phyloP scores from a whole-genome alignment of 2,888 invertebrate species.

The Prosopocoilus inquinatus region DNA sequence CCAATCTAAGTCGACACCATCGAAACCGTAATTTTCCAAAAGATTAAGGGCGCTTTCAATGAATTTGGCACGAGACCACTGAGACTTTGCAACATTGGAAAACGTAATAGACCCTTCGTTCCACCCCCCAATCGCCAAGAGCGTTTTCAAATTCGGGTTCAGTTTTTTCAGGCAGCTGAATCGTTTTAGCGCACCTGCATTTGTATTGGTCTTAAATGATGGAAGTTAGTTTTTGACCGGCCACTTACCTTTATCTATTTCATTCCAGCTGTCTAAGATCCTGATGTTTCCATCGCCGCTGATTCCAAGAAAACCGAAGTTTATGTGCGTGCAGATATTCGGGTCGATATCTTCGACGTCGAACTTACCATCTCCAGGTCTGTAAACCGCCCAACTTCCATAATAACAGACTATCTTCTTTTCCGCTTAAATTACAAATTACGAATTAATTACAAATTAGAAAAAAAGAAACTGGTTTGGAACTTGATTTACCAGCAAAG shows the following conservation, averaged over 20 bases:
- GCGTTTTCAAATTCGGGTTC: constrained; percentile 56
- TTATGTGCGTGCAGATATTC: constrained; percentile 69
- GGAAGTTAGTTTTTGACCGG: neutral
- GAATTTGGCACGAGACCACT: constrained; percentile 54
- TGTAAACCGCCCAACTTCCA: constrained; percentile 74
- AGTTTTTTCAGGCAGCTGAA: constrained; percentile 23
- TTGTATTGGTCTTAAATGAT: no score
- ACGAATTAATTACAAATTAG: neutral
- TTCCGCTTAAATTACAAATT: constrained; percentile 36
- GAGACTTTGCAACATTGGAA: constrained; percentile 50
- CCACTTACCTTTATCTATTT: constrained; percentile 52
- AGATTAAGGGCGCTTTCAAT: constrained; percentile 57
- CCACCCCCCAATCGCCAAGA: constrained; percentile 71
- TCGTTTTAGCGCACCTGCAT: constrained; percentile 3
- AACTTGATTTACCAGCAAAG: no score
- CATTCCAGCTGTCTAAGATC: constrained; percentile 61
- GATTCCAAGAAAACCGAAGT: constrained; percentile 73
- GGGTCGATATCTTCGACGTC: constrained; percentile 66
- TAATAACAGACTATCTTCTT: constrained; percentile 72
- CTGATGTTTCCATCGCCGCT: constrained; percentile 53
- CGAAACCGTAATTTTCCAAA: constrained; percentile 59
- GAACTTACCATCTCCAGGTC: constrained; percentile 63
- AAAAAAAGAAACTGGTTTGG: neutral
- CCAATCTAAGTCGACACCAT: constrained; percentile 75
- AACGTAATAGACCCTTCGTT: constrained; percentile 53